Percentiles rank a stretch among this genome's conserved stretches.
Evolutionary conservation across 2,113 vertebrate species (phyloP).

Genomic region (Nymphicus hollandicus): DNA sequence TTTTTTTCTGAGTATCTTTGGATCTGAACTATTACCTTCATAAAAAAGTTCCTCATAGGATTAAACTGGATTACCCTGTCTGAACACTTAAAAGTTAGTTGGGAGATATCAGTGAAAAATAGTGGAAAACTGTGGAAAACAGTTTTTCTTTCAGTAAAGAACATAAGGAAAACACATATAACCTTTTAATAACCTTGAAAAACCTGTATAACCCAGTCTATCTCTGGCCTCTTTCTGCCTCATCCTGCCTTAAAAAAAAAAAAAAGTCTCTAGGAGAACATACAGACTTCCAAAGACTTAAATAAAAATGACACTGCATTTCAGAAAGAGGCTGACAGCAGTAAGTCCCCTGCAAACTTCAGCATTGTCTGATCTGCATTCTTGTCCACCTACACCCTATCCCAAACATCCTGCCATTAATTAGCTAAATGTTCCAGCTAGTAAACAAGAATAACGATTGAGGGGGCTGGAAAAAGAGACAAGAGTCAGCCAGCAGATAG

Average conservation of each 20-base stretch:
- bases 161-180: neutral
- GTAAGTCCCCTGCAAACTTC: constrained; percentile 61
- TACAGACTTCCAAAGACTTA: constrained; percentile 24
- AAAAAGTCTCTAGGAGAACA: neutral
- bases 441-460: constrained; percentile 74
- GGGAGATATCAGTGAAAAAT: neutral
- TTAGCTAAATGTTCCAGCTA: constrained; percentile 71
- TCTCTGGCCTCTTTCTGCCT: constrained; percentile 11
- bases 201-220: neutral
- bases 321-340: constrained; percentile 46
- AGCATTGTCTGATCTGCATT: constrained; percentile 71
- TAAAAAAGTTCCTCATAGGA: neutral
- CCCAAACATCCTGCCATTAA: constrained; percentile 84
- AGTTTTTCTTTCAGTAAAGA: neutral
- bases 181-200: neutral
- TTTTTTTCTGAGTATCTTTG: neutral
- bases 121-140: neutral
- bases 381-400: constrained; percentile 77
- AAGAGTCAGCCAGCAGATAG: constrained; percentile 64
- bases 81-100: neutral
- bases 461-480: constrained; percentile 72
- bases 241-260: neutral
- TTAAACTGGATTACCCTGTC: neutral
- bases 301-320: constrained; percentile 31
- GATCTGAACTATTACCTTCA: neutral